A percentile compares a stretch with the other conserved stretches of the same genome.
phyloP scores from a whole-genome alignment of 2,113 vertebrate species.

The Oryzias melastigma region DNA sequence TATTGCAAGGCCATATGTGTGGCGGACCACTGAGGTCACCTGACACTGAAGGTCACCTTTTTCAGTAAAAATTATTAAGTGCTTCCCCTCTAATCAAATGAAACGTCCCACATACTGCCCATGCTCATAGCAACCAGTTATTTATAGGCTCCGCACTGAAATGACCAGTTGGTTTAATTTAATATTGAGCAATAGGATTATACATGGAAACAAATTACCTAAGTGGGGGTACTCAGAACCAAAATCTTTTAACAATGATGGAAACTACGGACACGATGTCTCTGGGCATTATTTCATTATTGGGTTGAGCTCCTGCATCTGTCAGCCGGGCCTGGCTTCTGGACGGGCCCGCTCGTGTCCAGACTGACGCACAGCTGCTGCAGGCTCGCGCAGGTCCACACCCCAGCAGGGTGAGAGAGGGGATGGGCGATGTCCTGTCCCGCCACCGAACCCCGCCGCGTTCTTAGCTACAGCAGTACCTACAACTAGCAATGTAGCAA shows the following conservation, averaged over 20 bases:
- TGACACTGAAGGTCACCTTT: slow-evolving; percentile 78
- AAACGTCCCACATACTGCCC: slow-evolving; percentile 69
- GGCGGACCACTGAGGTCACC: slow-evolving; percentile 70
- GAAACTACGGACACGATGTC: slow-evolving; percentile 80
- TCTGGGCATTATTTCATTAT: slow-evolving; percentile 77
- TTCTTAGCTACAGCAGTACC: not conserved
- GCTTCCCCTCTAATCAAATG: slow-evolving; percentile 79
- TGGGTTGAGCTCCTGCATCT: slow-evolving; percentile 72
- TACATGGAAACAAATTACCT: slow-evolving; percentile 82
- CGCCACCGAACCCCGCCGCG: slow-evolving; percentile 37
- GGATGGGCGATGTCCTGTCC: slow-evolving; percentile 34
- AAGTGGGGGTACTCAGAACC: slow-evolving; percentile 77
- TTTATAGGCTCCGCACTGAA: slow-evolving; percentile 79
- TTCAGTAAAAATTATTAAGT: slow-evolving; percentile 79
- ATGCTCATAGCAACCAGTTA: slow-evolving; percentile 75
- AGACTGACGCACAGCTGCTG: slow-evolving; percentile 68
- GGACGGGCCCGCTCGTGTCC: slow-evolving; percentile 62
- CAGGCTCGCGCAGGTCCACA: slow-evolving; percentile 35
- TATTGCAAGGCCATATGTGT: slow-evolving; percentile 72
- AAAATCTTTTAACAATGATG: slow-evolving; percentile 81
- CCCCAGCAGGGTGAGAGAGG: slow-evolving; percentile 46
- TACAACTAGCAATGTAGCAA: too few relatives aligned
- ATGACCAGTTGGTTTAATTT: slow-evolving; percentile 83
- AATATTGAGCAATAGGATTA: slow-evolving; percentile 82
- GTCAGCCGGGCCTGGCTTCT: slow-evolving; percentile 66